A percentile compares a stretch with the other conserved stretches of the same genome.
Evolutionary conservation across 2,888 invertebrate species (phyloP).

Genomic region (Tillus elongatus): DNA sequence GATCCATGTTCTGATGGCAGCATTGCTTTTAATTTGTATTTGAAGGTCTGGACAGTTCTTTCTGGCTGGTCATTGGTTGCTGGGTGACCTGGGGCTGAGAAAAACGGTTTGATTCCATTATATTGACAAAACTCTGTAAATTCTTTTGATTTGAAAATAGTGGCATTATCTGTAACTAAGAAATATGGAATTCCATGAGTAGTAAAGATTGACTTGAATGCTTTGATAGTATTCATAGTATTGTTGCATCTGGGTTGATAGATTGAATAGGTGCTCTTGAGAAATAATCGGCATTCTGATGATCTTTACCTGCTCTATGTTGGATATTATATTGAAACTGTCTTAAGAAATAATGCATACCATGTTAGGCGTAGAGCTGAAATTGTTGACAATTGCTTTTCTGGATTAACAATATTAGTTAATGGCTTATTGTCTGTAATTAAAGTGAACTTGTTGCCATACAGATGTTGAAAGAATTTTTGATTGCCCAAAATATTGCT

Average conservation of each 20-base stretch:
- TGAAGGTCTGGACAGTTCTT: conserved; percentile 22
- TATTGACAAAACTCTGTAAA: conserved; percentile 20
- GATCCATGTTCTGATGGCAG: too few species aligned
- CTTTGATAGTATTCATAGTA: not conserved
- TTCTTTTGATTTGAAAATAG: conserved; percentile 23
- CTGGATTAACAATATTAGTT: conserved; percentile 6
- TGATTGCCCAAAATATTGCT: conserved; percentile 17
- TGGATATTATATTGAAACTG: not conserved
- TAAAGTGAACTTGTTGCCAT: conserved; percentile 8
- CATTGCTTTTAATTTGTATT: conserved; percentile 17
- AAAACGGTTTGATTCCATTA: conserved; percentile 19
- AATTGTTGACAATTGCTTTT: conserved; percentile 5
- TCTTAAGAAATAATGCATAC: conserved; percentile 12
- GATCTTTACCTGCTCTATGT: not conserved
- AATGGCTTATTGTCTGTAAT: conserved; percentile 13
- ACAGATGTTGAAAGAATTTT: conserved; percentile 10
- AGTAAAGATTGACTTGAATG: not conserved
- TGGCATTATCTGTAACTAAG: conserved; percentile 23
- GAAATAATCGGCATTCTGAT: not conserved
- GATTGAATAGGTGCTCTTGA: not conserved
- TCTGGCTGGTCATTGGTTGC: conserved; percentile 25
- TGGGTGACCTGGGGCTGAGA: conserved; percentile 22
- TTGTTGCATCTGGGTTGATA: not conserved
- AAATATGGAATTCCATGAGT: not conserved
- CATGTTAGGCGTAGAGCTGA: conserved; percentile 16